Evolutionary conservation across 1,140 invertebrate genomes (phyloP).

Genomic region (Bombus ignitus): DNA sequence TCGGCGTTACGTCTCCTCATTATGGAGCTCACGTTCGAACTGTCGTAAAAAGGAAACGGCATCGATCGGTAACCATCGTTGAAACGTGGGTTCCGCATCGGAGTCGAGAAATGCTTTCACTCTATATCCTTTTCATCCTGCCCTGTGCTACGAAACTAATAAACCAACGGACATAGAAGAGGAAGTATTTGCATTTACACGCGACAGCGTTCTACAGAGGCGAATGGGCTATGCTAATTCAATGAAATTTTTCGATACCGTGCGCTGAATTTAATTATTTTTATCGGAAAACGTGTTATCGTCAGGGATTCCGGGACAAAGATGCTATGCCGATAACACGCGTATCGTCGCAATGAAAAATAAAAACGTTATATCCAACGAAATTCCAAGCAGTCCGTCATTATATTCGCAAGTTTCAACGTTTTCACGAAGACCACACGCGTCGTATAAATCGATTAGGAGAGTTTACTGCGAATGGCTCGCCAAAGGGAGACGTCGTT

Average conservation of each 20-base stretch:
- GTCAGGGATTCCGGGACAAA: background rate
- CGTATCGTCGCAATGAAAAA: background rate
- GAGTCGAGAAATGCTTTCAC: background rate
- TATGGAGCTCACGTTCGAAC: background rate
- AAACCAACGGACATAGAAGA: background rate
- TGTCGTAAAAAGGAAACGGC: constrained; percentile 14
- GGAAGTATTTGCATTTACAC: background rate
- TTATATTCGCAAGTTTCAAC: background rate
- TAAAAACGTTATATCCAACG: too few species aligned
- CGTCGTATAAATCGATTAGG: background rate
- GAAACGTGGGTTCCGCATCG: constrained; percentile 10
- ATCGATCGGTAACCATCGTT: background rate
- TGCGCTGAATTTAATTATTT: constrained; percentile 2
- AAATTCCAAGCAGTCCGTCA: background rate
- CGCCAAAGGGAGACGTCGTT: background rate
- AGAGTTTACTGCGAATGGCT: background rate
- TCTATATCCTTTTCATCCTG: background rate
- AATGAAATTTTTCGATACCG: background rate
- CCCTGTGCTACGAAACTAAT: background rate
- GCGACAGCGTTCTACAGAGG: too few species aligned
- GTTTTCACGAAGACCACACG: background rate
- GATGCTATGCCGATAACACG: background rate
- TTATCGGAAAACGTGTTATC: background rate
- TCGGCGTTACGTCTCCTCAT: background rate
- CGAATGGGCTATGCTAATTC: background rate